phyloP scores from a whole-genome alignment of 2,797 vertebrate species.

The Mormyrus proboscirostris region DNA sequence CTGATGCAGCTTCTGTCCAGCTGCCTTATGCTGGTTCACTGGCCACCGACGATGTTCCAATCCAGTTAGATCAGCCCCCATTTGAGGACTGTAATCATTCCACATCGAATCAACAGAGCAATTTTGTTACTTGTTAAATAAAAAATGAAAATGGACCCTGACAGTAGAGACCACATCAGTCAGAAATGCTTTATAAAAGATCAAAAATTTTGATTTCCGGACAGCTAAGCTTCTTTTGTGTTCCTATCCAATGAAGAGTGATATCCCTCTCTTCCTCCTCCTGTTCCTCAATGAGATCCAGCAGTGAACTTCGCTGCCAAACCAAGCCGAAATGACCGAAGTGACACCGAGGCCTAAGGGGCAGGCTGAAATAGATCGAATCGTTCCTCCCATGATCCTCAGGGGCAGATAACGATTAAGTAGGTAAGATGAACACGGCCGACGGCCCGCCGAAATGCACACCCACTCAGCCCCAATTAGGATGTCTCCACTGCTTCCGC shows the following conservation, averaged over 20 bases:
- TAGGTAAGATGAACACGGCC: slow-evolving; percentile 5
- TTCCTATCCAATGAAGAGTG: not conserved
- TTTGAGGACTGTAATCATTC: not conserved
- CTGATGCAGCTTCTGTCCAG: not conserved
- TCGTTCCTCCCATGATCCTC: not conserved
- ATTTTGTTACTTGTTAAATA: not conserved
- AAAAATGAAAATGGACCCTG: not conserved
- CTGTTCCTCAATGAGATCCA: not conserved
- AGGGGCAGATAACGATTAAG: not conserved
- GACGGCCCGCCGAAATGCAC: not conserved
- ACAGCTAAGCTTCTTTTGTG: not conserved
- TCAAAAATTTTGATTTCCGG: not conserved
- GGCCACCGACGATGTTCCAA: not conserved
- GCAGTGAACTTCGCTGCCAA: not conserved
- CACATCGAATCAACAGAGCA: not conserved
- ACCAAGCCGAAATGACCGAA: not conserved
- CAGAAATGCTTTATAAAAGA: not conserved
- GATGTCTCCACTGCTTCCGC: not conserved
- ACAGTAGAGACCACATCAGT: not conserved
- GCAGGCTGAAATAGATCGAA: not conserved
- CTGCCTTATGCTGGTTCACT: not conserved
- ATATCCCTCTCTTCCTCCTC: not conserved
- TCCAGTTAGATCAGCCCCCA: not conserved
- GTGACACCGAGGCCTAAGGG: not conserved
- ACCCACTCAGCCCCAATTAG: slow-evolving; percentile 10